Evolutionary conservation across 2,888 invertebrate species (phyloP), one percentile per base, ranked within the genome.

Genomic region (Dynastes maya): DNA sequence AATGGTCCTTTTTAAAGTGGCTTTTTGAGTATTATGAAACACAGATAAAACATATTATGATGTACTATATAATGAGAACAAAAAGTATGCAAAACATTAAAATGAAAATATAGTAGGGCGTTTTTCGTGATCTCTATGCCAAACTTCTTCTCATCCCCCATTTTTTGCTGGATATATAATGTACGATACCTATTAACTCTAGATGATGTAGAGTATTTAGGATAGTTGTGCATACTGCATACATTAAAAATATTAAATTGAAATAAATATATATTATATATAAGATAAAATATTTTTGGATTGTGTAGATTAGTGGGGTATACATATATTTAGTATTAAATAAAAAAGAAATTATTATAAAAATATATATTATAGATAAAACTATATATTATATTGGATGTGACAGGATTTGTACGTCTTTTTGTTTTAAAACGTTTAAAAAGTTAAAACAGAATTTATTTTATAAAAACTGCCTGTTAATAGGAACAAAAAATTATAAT

Each of bases 211-310:
- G 85, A 85, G 83, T 84, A 84, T 85, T 83, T 83, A 84, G 85
- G 86, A 86, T 88, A 86, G 85, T 86, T 86, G 86, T 87, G 86
- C 85, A 86, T 86, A 80, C 49, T 13, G 29, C 29, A 63, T 63
- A 63, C 63, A 51, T 68, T 68, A 76, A 77, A 64, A 80, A 79
- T 78, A 78, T 74, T 78, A 72, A 75, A 75, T 63, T 68, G 61
- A 77, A 77, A 72, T 64, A 51, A 65, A 65, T 71, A 78, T 64
- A 71, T 78, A 72, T 70, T 64, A 70, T 76, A 75, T 86, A 70
- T 82, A 83, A 80, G 81, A 82, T 82, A 84, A 82, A 87, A 88
- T 88, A 88, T 88, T 88, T 88, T 88, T 88, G 88, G 88, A 88
- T 88, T 87, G 86, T 86, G 80, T 88, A 88, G 87, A 84, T 80